Evolutionary conservation across 2,888 invertebrate genomes (phyloP), one percentile per base, ranked within the genome.

Genomic region (Eristalis pertinax): DNA sequence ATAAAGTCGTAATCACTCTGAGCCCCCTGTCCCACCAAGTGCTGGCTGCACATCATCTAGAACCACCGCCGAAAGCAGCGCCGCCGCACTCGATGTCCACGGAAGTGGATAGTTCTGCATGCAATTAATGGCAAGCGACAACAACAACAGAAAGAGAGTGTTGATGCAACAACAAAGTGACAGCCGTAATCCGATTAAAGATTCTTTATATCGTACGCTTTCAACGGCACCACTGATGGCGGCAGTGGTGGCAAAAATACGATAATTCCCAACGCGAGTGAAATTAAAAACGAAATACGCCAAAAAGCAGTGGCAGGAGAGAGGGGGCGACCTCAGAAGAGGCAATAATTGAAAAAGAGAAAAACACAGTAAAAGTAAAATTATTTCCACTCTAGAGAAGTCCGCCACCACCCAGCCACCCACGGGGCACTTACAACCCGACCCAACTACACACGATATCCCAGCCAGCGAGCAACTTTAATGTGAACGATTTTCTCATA

Each of bases 131-230:
- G 29, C 32, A 43, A 29, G 32, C 67, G 62, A 60, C 41, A 74
- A 56, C 35, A 38, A 15, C 68, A 64, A 10, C 24, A 77, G 74
- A 74, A 58, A 68, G 63, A 38, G 80, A 72, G 13, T 56, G 69
- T 82, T 70, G 38, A 64, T 82, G 82, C 82, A 82, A 86, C 85
- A 86, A 69, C 77, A 78, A 73, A 65, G 26, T 76, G 67, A 80
- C 74, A 73, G 81, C 69, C 78, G 82, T 82, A 82, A 82, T 86
- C 82, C 82, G 85, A 86, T 82, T 86, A 78, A 82, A 82, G 64
- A 82, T 65, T 86, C 65, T 77, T 82, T 82, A 69, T 82, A 58
- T 43, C 78, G 58, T 35, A 11, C 32, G n/a, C 50, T 22, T 60
- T 24, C 50, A 19, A 50, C 50, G n/a, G 19, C 19, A 19, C 5